Base-by-base conservation (phyloP, 2,113 vertebrate species). In the Anas platyrhynchos region DNA sequence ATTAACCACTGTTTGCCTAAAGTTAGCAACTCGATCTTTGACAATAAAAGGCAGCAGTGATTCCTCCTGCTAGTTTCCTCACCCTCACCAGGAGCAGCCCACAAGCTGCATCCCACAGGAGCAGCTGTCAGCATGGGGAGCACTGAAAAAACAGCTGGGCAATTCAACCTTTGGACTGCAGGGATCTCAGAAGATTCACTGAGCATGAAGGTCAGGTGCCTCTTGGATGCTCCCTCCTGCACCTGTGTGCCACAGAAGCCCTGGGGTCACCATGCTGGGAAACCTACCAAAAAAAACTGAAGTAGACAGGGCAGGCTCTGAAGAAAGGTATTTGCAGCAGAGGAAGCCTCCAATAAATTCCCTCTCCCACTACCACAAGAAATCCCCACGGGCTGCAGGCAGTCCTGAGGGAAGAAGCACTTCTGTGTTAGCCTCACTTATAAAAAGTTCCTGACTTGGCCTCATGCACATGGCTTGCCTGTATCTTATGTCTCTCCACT, bases 1-100 rank as follows among this genome's bases (percentile, higher is more conserved):
- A 95, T 86, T 96, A 96, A 96, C 83, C 87, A 92, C 78, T 96
- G 97, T 97, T 96, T 96, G 91, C 84, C 85, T 93, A 79, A 93
- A 95, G 89, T 96, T 95, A 91, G 87, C 76, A 75, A 83, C 71
- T 94, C 58, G 67, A 52, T 52, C 69, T 96, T 26, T 56, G 74
- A 88, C 2, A 9, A 87, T 34, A 50, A 91, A 95, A 83, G 2
- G 36, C 55, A 75, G 3, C 2, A 5, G 68, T 31, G 43, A 67
- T 36, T 54, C 48, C 32, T 72, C 44, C 68, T 16, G 31, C 36
- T 38, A 5, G 31, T 21, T 59, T 27, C 23, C 32, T 48, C 7
- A 5, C 7, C 34, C 36, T 36, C 38, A 13, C 20, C 1, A 3
- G 73, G 59, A 62, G 6, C n/a, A 72, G 48, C 55, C 41, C 4